These are phyloP conservation scores for Numenius arquata DNA, from an alignment of 2,113 vertebrate species.

Conservation along the genomic window DNA sequence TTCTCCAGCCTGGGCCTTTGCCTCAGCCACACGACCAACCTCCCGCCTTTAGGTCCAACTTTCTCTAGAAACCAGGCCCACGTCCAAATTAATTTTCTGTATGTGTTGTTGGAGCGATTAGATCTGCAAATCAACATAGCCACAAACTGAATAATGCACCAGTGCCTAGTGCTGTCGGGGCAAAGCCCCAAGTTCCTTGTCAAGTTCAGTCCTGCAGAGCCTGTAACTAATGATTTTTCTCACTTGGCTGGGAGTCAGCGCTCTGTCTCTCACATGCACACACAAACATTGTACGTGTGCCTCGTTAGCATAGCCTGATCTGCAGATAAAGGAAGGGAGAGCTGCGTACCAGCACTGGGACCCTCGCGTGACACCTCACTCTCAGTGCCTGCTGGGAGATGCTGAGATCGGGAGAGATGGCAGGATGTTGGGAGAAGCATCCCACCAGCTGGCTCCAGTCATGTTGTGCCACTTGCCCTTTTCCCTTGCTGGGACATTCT, in stretches of 20 bases:
- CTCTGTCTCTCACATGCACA: constrained; percentile 54
- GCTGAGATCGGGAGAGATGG: not conserved
- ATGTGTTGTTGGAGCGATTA: constrained; percentile 62
- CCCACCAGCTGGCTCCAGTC: rapidly evolving
- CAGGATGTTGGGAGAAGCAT: not conserved
- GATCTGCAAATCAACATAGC: constrained; percentile 66
- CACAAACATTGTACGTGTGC: constrained; percentile 61
- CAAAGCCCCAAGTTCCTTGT: constrained; percentile 30
- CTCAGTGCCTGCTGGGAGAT: rapidly evolving
- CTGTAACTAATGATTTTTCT: constrained; percentile 68
- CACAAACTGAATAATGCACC: constrained; percentile 62
- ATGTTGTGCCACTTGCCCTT: rapidly evolving
- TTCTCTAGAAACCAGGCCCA: constrained; percentile 65
- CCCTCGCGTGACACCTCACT: rapidly evolving
- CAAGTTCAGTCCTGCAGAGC: constrained; percentile 68
- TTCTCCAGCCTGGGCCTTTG: not conserved
- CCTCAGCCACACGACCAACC: constrained; percentile 48
- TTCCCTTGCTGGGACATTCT: not conserved
- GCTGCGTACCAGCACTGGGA: rapidly evolving
- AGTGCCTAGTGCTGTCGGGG: constrained; percentile 27
- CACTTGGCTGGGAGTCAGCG: constrained; percentile 16
- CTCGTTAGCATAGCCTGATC: constrained; percentile 38
- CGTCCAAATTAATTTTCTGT: constrained; percentile 65
- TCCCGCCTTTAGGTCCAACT: constrained; percentile 66
- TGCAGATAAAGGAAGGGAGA: constrained; percentile 14